Base-by-base conservation (phyloP, 2,113 vertebrate species). In the Neotragus moschatus region DNA sequence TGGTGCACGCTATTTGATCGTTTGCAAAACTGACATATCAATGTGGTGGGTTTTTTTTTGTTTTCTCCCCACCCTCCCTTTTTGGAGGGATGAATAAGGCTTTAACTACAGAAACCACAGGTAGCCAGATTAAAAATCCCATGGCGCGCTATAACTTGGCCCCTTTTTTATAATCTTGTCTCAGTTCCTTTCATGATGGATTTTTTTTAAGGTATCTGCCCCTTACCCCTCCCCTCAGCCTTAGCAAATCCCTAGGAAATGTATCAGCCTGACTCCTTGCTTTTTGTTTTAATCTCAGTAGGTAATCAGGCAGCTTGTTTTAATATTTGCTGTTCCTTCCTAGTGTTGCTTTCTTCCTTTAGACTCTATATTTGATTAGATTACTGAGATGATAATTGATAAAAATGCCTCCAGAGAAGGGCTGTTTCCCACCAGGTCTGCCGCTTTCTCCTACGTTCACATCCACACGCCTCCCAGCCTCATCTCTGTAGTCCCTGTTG, bases 401-500 rank as follows among this genome's bases (percentile, higher is more conserved):
- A 96, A 98, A 96, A 98, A 98, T 30, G 96, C 94, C 98, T 98
- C 97, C 93, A 97, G 85, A 97, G 96, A 97, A 97, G 92, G 97
- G 82, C 98, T 97, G 87, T 96, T 98, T 98, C 63, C 97, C 97
- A 97, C 98, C 98, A 98, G 93, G 86, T 98, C 98, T 98, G 89
- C 98, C 97, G 98, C 97, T 98, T 98, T 98, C 97, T 98, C 96
- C 80, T 90, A 49, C 94, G 33, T 39, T 85, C 97, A 91, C 91
- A 84, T 33, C 84, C 86, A 89, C 88, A 97, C 97, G 97, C 98
- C 98, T 99, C 98, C 98, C 98, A 98, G 98, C 98, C 99, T 98
- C 98, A 98, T 98, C 98, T 99, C 98, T 98, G 98, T 98, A 98
- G 98, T 99, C 99, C 99, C 99, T 99, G 99, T 99, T 99, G 99